These are phyloP conservation scores for Nowickia ferox DNA, from an alignment of 2,888 invertebrate genomes.

Conservation along the genomic window DNA sequence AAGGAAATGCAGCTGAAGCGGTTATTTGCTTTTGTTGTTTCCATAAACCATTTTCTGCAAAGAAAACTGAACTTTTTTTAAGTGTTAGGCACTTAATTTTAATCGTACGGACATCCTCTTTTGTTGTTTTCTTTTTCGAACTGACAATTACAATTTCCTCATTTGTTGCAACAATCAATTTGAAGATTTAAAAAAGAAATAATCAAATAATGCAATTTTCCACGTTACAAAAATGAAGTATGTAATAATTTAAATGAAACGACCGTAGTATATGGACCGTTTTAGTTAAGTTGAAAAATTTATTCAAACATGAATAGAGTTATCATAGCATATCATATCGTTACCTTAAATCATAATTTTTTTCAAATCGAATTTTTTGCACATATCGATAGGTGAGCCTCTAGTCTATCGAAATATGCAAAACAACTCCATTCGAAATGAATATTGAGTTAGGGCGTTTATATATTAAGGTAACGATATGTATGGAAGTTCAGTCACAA, in stretches of 20 bases:
- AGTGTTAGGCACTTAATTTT: constrained; percentile 36
- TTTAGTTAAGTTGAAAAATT: too few species aligned
- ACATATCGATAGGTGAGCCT: too few species aligned
- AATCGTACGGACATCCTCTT: constrained; percentile 61
- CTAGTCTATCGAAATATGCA: too few species aligned
- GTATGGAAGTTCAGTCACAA: too few species aligned
- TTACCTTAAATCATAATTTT: too few species aligned
- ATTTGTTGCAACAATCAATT: constrained; percentile 29
- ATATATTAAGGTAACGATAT: too few species aligned
- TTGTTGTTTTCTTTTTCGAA: constrained; percentile 25
- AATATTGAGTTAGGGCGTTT: too few species aligned
- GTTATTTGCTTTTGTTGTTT: constrained; percentile 37
- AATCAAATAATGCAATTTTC: constrained; percentile 36
- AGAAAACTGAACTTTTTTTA: constrained; percentile 32
- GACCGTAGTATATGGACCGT: not conserved
- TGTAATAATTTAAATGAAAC: constrained; percentile 7
- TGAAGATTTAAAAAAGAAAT: constrained; percentile 8
- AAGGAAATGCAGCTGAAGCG: not conserved
- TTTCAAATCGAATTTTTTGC: too few species aligned
- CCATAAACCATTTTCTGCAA: constrained; percentile 35
- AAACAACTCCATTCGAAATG: too few species aligned
- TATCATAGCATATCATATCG: not conserved
- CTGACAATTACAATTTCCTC: constrained; percentile 55
- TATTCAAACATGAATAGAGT: not conserved
- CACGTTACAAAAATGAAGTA: not conserved